These are phyloP conservation scores for Xylota segnis DNA, from an alignment of 2,888 invertebrate species.

Conservation along the genomic window DNA sequence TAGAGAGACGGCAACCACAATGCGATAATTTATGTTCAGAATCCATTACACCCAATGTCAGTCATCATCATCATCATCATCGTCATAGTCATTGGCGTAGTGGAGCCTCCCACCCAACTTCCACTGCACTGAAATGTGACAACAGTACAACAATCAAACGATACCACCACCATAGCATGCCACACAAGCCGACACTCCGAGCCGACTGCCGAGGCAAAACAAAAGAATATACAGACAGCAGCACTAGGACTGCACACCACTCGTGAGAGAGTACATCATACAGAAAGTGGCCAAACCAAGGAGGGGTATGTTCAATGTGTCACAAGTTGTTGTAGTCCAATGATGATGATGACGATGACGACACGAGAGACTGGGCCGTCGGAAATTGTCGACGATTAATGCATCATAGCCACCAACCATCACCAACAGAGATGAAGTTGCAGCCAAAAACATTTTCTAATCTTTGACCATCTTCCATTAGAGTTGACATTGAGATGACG, in stretches of 20 bases:
- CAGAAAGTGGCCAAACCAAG: constrained; percentile 19
- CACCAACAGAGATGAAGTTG: constrained; percentile 18
- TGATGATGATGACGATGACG: not conserved
- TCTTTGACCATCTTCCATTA: constrained; percentile 74
- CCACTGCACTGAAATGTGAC: constrained; percentile 33
- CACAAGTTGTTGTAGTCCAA: not conserved
- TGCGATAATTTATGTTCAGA: constrained; percentile 72
- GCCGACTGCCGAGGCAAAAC: constrained; percentile 21
- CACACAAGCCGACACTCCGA: constrained; percentile 36
- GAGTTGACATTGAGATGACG: constrained; percentile 66
- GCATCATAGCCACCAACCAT: constrained; percentile 40
- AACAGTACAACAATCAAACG: constrained; percentile 58
- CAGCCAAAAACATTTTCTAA: constrained; percentile 46
- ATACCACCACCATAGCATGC: constrained; percentile 13
- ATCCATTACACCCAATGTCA: constrained; percentile 74
- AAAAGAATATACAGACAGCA: constrained; percentile 23
- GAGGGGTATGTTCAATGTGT: not conserved
- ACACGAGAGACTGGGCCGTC: constrained; percentile 20
- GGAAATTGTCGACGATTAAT: constrained; percentile 73
- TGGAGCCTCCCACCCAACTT: constrained; percentile 29
- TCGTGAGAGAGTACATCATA: constrained; percentile 19
- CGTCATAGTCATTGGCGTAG: not conserved
- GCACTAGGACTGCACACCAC: not conserved
- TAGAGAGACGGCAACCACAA: constrained; percentile 64
- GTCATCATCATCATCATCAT: constrained; percentile 59